phyloP scores from a whole-genome alignment of 2,113 vertebrate species.

The Oplegnathus fasciatus region DNA sequence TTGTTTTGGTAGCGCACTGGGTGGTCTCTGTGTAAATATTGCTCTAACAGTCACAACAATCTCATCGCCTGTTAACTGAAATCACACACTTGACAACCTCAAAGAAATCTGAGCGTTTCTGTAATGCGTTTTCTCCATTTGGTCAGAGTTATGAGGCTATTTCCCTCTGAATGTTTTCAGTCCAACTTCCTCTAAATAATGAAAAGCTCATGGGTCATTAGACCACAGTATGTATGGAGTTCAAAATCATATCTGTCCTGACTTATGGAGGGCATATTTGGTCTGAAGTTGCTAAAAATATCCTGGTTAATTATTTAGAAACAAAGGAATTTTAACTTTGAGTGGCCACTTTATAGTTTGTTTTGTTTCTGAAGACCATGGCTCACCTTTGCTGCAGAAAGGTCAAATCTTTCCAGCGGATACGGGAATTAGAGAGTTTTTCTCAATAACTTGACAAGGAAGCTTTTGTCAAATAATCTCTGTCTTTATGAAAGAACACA shows the following conservation, averaged over 20 bases:
- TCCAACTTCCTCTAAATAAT: conserved; percentile 62
- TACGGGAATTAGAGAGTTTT: neutral
- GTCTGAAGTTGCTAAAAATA: conserved; percentile 55
- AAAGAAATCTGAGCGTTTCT: conserved; percentile 36
- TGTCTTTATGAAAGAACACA: conserved; percentile 3
- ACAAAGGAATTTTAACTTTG: conserved; percentile 24
- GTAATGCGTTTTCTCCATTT: conserved; percentile 40
- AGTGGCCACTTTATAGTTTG: conserved; percentile 26
- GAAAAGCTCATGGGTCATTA: conserved; percentile 52
- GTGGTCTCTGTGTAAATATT: conserved; percentile 77
- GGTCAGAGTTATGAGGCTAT: conserved; percentile 17
- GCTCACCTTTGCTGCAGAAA: conserved; percentile 32
- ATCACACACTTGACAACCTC: conserved; percentile 54
- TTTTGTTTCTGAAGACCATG: conserved; percentile 40
- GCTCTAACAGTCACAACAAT: conserved; percentile 59
- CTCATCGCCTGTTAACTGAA: conserved; percentile 48
- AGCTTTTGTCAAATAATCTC: conserved; percentile 17
- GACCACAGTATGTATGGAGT: conserved; percentile 1
- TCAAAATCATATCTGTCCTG: conserved; percentile 25
- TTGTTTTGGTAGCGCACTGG: conserved; percentile 59
- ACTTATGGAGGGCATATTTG: conserved; percentile 32
- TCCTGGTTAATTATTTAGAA: conserved; percentile 52
- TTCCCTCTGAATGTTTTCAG: conserved; percentile 37
- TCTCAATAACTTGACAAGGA: conserved; percentile 22
- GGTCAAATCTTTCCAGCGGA: conserved; percentile 69